Base-by-base conservation (phyloP, 2,797 vertebrate genomes). In the Notolabrus celidotus region DNA sequence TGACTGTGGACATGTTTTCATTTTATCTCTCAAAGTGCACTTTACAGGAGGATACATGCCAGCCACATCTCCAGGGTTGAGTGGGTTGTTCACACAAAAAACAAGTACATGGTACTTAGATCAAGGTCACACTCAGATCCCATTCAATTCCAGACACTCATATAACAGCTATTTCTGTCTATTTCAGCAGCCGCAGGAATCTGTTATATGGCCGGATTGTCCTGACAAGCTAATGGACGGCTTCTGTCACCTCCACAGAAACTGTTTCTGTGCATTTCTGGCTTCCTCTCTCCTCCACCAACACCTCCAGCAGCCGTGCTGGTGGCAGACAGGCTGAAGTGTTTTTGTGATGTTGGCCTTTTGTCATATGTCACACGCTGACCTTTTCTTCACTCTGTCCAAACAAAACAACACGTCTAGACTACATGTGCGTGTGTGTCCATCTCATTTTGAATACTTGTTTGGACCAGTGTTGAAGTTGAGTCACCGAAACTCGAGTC, bases 321-420 rank as follows among this genome's bases (percentile, higher is more conserved):
- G 19, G 67, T 60, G 75, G 68, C 85, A 85, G 78, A 75, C 77
- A 76, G 72, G 65, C 75, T 56, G 67, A 74, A 80, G 80, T 88
- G 77, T 88, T 81, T 90, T 67, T 80, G 75, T 85, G 82, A 82
- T 79, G 68, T 67, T 88, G 89, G 77, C 88, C 82, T 92, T n/a
- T 88, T 92, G 82, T 91, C 88, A 89, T 64, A 71, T 85, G 86
- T 85, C 85, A 84, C 71, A 51, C 73, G 66, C 77, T 92, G 89
- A 82, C 89, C 90, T 92, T 93, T 91, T 83, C 82, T 76, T 82
- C 19, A 29, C 46, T 58, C 77, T 29, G 59, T 74, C 47, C 12
- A 25, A 59, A 73, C 60, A 72, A 79, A 73, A 41, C 45, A 71
- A 63, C 71, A 66, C 45, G 63, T 39, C 46, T 42, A 52, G 61